A percentile compares a stretch with the other conserved stretches of the same genome.
phyloP scores from a whole-genome alignment of 2,797 vertebrate species.

The Pogoniulus pusillus region DNA sequence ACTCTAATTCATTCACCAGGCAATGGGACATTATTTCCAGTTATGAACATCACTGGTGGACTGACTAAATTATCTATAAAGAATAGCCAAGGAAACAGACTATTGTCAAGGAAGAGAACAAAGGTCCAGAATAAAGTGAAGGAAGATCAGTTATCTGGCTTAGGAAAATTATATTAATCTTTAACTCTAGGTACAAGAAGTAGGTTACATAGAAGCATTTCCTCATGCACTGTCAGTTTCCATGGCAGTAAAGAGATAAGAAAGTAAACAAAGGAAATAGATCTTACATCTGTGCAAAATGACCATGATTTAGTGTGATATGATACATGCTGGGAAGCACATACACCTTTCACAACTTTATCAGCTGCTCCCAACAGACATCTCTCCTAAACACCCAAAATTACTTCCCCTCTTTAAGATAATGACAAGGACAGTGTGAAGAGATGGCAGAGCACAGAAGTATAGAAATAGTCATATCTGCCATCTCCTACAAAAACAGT shows the following conservation, averaged over 20 bases:
- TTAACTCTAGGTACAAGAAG: neutral
- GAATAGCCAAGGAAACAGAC: neutral
- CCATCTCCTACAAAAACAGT: neutral
- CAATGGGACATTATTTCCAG: neutral
- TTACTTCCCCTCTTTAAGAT: neutral
- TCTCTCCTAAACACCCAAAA: neutral
- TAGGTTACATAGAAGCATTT: neutral
- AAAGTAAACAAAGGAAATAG: neutral
- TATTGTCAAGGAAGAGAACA: neutral
- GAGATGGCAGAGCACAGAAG: neutral
- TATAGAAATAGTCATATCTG: neutral
- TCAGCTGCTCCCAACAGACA: neutral
- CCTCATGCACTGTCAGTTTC: neutral
- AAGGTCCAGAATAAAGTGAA: neutral
- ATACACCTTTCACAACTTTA: neutral
- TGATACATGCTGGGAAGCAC: neutral
- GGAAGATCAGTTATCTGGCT: neutral
- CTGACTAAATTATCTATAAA: neutral
- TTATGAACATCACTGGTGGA: neutral
- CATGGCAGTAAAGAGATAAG: neutral
- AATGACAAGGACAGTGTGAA: neutral
- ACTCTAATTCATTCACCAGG: neutral
- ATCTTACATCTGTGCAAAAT: neutral
- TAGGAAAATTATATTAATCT: neutral
- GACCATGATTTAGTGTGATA: accelerated